Percentiles rank a stretch among this genome's conserved stretches.
Evolutionary conservation across 2,797 vertebrate species (phyloP).

Genomic region (Clarias fuscus): DNA sequence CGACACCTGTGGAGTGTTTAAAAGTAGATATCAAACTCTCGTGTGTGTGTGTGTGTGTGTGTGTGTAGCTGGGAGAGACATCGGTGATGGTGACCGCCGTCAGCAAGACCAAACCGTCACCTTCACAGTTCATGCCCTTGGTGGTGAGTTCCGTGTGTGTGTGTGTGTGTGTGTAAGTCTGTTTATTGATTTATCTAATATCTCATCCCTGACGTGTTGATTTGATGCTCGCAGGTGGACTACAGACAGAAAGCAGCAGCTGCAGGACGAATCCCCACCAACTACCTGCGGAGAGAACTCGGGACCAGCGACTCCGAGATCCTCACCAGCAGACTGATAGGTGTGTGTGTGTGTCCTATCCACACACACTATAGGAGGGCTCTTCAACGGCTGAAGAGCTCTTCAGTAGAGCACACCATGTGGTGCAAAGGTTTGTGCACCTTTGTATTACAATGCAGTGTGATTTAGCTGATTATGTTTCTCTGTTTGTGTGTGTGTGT

Average conservation of each 20-base stretch:
- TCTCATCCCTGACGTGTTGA: not conserved
- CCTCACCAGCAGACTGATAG: constrained; percentile 94
- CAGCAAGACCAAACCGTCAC: constrained; percentile 91
- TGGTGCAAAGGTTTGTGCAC: not conserved
- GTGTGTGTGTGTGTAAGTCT: not conserved
- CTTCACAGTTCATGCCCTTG: constrained; percentile 92
- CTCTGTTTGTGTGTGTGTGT: not conserved
- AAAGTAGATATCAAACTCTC: too few relatives aligned
- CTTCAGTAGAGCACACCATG: not conserved
- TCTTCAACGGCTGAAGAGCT: too few relatives aligned
- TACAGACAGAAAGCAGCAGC: constrained; percentile 97
- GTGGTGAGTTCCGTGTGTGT: constrained; percentile 79
- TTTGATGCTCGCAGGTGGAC: constrained; percentile 82
- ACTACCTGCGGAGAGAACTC: constrained; percentile 89
- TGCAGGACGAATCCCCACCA: constrained; percentile 96
- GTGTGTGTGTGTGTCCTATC: constrained; percentile 61
- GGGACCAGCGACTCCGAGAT: constrained; percentile 92
- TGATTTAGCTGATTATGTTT: not conserved
- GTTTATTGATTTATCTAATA: not conserved
- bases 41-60: too few relatives aligned
- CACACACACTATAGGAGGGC: not conserved
- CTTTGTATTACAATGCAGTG: not conserved
- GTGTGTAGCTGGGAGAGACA: constrained; percentile 85
- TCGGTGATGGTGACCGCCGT: constrained; percentile 97
- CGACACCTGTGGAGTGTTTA: not conserved